phyloP scores from a whole-genome alignment of 2,113 vertebrate genomes.

The Festucalex cinctus region DNA sequence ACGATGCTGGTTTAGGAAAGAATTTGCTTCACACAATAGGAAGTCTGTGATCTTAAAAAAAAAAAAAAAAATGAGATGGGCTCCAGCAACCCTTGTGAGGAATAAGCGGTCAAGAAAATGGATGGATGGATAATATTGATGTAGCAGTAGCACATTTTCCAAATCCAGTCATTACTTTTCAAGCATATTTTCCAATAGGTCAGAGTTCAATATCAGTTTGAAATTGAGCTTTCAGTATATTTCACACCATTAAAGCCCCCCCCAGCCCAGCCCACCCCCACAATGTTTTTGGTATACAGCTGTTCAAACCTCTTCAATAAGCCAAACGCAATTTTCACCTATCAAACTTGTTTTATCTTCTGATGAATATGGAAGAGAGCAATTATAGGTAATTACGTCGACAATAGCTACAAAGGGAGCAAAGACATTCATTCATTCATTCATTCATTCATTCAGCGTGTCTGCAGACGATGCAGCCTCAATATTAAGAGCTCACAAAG shows the following conservation, averaged over 20 bases:
- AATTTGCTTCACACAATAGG: background rate
- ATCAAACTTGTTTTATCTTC: conserved; percentile 73
- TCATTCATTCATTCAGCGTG: conserved; percentile 38
- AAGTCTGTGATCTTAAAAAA: too few species aligned
- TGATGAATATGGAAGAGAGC: conserved; percentile 77
- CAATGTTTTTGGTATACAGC: conserved; percentile 36
- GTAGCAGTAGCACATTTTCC: too few species aligned
- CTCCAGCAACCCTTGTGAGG: too few species aligned
- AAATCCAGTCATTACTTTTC: too few species aligned
- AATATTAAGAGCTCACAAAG: conserved; percentile 9
- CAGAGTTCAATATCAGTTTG: background rate
- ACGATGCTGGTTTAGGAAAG: background rate
- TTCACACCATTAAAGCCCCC: background rate
- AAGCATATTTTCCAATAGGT: background rate
- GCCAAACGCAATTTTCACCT: conserved; percentile 56
- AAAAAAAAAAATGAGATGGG: too few species aligned
- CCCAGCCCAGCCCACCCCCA: background rate
- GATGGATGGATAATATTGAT: too few species aligned
- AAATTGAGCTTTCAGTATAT: conserved; percentile 13
- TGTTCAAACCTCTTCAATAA: conserved; percentile 60
- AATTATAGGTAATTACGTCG: conserved; percentile 79
- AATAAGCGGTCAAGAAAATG: too few species aligned
- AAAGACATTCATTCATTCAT: too few species aligned
- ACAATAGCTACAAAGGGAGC: conserved; percentile 77
- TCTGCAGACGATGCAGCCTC: conserved; percentile 38